Evolutionary conservation across 2,888 invertebrate species (phyloP), one percentile per base, ranked within the genome.

Genomic region (Apantesis nais): DNA sequence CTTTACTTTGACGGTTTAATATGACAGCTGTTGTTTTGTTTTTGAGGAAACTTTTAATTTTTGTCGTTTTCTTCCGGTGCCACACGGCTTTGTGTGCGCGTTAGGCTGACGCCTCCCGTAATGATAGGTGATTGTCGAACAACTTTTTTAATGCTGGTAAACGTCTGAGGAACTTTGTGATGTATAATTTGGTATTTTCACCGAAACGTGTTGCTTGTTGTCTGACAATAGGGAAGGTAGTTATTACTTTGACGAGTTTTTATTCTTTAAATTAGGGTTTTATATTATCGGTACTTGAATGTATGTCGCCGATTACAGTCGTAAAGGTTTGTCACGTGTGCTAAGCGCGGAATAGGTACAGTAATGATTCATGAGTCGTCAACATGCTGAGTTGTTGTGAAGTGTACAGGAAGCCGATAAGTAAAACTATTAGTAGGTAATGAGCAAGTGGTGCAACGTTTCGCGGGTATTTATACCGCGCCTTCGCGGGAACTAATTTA

Each of bases 1-100:
- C 93, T 93, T 93, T 93, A 93, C 91, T 94, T 92, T 93, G 94
- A 93, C 92, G 92, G 91, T 93, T 92, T 93, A 92, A 93, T 94
- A 93, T 94, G 94, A 94, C 94, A 94, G 94, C 93, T 93, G 95
- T 91, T 92, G 91, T 92, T 93, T 92, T 93, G 91, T 94, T 73
- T 93, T 92, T 89, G 89, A 87, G 91, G 90, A 93, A 94, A 94
- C 93, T 94, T 94, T 95, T 94, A 95, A 95, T 95, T 94, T 93
- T 90, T 88, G 89, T 90, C 90, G 85, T 92, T 90, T 91, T 90
- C 89, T 92, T 90, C 88, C 88, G 87, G 85, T 85, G 80, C 85
- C 86, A 87, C 86, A 88, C 87, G 90, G 92, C 90, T 91, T 92
- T 93, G 91, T 93, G 88, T 88, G 82, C 88, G 88, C 87, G 89